Conservation (phyloP, 2,113 vertebrate genomes). For the Sardina pilchardus region DNA sequence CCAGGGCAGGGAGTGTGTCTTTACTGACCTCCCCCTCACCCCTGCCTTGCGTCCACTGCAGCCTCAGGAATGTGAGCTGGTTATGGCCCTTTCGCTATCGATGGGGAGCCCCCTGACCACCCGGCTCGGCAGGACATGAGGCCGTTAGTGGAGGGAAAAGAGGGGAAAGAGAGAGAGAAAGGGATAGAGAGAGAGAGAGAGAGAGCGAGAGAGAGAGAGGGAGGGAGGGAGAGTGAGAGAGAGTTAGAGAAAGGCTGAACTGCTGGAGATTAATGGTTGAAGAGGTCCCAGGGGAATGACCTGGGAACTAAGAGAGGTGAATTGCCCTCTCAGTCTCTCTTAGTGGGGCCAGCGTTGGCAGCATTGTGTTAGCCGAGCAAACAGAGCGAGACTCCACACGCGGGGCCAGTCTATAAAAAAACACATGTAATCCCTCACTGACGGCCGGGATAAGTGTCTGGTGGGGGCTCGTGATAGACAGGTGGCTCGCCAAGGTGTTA, state of each 20-base stretch:
- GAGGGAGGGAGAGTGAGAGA: background rate
- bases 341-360: background rate
- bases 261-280: conserved; percentile 38
- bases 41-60: conserved; percentile 21
- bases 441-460: background rate
- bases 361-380: conserved; percentile 23
- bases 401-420: conserved; percentile 36
- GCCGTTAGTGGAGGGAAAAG: background rate
- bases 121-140: background rate
- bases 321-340: background rate
- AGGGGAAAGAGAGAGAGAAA: background rate
- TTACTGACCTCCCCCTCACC: conserved; percentile 44
- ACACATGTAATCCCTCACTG: conserved; percentile 21
- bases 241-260: background rate
- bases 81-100: background rate
- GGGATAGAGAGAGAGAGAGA: background rate
- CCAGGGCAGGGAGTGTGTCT: conserved; percentile 25
- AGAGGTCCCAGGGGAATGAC: conserved; percentile 28
- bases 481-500: background rate
- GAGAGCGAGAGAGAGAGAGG: background rate
- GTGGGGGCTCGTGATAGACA: conserved; percentile 2
- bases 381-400: background rate
- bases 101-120: background rate
- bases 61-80: conserved; percentile 28
- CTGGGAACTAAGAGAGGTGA: conserved; percentile 17